A percentile compares a stretch with the other conserved stretches of the same genome.
These are phyloP conservation scores for Drosophila asahinai DNA, from an alignment of 1,140 invertebrate species.

Conservation along the genomic window DNA sequence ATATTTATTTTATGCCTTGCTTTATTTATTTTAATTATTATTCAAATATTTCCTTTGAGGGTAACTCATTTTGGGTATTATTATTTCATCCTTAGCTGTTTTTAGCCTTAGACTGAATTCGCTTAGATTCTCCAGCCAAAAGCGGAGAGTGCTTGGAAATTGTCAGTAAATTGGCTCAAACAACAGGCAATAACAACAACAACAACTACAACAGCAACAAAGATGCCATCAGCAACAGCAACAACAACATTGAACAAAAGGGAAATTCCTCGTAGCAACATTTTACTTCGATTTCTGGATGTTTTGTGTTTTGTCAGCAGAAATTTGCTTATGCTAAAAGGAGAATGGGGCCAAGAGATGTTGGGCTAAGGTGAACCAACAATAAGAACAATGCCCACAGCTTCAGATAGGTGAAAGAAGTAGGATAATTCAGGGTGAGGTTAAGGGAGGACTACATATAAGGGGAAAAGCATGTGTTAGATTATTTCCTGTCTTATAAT, in stretches of 20 bases:
- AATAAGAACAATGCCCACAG: slow-evolving; percentile 47
- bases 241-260: slow-evolving; percentile 50
- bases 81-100: not conserved
- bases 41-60: not conserved
- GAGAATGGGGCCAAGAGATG: slow-evolving; percentile 25
- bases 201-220: slow-evolving; percentile 47
- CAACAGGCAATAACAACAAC: slow-evolving; percentile 49
- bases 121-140: slow-evolving; percentile 66
- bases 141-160: slow-evolving; percentile 66
- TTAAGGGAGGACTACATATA: slow-evolving; percentile 1
- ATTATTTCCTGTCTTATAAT: not conserved
- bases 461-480: not conserved
- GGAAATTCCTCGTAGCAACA: slow-evolving; percentile 71
- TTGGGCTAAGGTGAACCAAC: slow-evolving; percentile 57
- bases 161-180: slow-evolving; percentile 81
- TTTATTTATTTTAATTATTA: not conserved
- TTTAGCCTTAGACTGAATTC: slow-evolving; percentile 31
- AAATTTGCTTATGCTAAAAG: slow-evolving; percentile 70
- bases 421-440: not conserved
- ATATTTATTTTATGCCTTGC: too few relatives aligned
- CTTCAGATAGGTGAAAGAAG: slow-evolving; percentile 20
- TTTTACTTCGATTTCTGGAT: slow-evolving; percentile 79
- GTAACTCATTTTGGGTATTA: not conserved
- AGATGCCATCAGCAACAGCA: slow-evolving; percentile 47
- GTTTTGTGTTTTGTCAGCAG: slow-evolving; percentile 79